These are phyloP conservation scores for western clawed frog (Xenopus tropicalis) DNA, from an alignment of 2,113 vertebrate genomes.

Conservation along the genomic window DNA sequence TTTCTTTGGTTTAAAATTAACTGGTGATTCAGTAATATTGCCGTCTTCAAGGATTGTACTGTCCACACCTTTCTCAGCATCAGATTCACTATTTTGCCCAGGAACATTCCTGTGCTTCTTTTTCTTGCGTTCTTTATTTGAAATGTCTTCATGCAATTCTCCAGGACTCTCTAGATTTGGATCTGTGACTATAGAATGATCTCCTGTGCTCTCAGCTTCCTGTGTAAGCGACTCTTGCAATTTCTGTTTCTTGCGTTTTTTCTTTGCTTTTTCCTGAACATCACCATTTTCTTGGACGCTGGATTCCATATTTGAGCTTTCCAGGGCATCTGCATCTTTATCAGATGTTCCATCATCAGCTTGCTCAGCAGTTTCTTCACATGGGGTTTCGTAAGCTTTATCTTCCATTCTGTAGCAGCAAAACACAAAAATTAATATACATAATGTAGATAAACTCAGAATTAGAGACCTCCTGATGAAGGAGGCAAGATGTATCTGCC, in stretches of 20 bases:
- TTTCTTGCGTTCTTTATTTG: slow-evolving; percentile 60
- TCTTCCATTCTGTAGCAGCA: slow-evolving; percentile 51
- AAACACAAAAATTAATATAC: slow-evolving; percentile 7
- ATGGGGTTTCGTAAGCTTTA: slow-evolving; percentile 45
- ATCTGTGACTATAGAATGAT: slow-evolving; percentile 1
- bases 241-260: slow-evolving; percentile 63
- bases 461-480: no score
- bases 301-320: slow-evolving; percentile 37
- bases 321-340: slow-evolving; percentile 14
- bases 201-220: slow-evolving; percentile 14
- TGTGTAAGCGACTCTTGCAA: background rate
- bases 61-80: background rate
- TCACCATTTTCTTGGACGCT: slow-evolving; percentile 8
- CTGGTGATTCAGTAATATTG: slow-evolving; percentile 16
- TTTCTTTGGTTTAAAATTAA: slow-evolving; percentile 51
- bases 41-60: slow-evolving; percentile 5
- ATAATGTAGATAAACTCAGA: background rate
- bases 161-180: slow-evolving; percentile 18
- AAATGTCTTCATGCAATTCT: slow-evolving; percentile 48
- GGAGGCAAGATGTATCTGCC: no score
- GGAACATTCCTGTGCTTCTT: slow-evolving; percentile 45
- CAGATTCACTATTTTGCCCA: background rate
- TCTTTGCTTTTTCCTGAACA: slow-evolving; percentile 44
- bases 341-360: background rate
- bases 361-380: background rate